phyloP scores from a whole-genome alignment of 2,888 invertebrate genomes.

The Amphipyra tragopoginis region DNA sequence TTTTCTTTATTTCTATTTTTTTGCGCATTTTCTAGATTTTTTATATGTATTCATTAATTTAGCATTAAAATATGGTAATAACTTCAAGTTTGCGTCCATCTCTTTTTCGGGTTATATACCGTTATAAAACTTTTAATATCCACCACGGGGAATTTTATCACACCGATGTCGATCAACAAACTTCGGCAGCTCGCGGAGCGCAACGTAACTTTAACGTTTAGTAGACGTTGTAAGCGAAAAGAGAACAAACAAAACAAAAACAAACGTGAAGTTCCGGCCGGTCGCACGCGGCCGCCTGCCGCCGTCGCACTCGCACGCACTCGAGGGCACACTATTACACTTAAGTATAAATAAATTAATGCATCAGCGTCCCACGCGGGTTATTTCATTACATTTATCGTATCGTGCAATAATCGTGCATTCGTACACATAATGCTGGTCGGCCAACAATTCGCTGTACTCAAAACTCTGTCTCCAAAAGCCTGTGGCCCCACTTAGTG shows the following conservation, averaged over 20 bases:
- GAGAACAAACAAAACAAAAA: conserved; percentile 87
- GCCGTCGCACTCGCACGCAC: conserved; percentile 42
- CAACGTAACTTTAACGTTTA: conserved; percentile 74
- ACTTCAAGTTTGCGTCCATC: conserved; percentile 87
- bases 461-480: conserved; percentile 48
- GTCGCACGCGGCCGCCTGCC: conserved; percentile 63
- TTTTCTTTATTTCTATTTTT: conserved; percentile 89
- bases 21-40: conserved; percentile 78
- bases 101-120: conserved; percentile 78
- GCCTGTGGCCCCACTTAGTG: conserved; percentile 27
- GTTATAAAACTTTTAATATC: conserved; percentile 76
- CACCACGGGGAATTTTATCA: conserved; percentile 73
- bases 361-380: conserved; percentile 60
- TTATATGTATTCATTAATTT: conserved; percentile 87
- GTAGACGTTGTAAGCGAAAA: conserved; percentile 83
- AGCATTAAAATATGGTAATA: conserved; percentile 89
- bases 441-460: conserved; percentile 58
- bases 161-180: conserved; percentile 76
- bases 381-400: conserved; percentile 65
- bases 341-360: conserved; percentile 72
- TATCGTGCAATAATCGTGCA: conserved; percentile 63
- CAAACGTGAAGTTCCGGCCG: conserved; percentile 83
- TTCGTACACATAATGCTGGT: conserved; percentile 54
- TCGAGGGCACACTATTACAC: conserved; percentile 51
- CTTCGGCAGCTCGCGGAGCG: conserved; percentile 73